phyloP scores from a whole-genome alignment of 2,888 invertebrate species.

The Miltochrista miniata region DNA sequence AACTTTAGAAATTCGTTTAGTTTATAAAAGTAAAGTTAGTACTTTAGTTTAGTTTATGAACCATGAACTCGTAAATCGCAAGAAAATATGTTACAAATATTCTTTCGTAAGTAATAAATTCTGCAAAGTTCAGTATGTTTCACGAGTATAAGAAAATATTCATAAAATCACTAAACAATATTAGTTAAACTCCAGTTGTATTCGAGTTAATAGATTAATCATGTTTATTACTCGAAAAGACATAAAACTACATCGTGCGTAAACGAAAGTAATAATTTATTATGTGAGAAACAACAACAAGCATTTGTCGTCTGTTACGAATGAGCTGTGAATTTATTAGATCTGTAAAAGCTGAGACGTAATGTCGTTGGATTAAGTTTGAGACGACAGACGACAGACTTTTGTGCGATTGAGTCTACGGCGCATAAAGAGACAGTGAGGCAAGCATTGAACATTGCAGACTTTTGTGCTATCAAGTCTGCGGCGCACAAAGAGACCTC shows the following conservation, averaged over 20 bases:
- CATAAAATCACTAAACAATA: constrained; percentile 4
- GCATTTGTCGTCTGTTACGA: constrained; percentile 31
- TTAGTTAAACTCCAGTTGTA: constrained; percentile 4
- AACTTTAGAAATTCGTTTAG: background rate
- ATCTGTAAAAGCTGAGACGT: constrained; percentile 6
- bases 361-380: constrained; percentile 3
- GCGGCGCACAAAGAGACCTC: too few relatives aligned
- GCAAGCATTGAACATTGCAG: too few relatives aligned
- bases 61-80: background rate
- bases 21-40: too few relatives aligned
- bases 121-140: background rate
- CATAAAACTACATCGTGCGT: constrained; percentile 27
- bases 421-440: too few relatives aligned
- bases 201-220: constrained; percentile 22
- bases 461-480: too few relatives aligned
- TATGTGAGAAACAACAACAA: constrained; percentile 35
- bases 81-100: background rate
- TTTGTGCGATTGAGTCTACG: too few relatives aligned
- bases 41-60: background rate
- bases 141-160: background rate
- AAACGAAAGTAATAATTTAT: constrained; percentile 31
- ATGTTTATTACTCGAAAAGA: constrained; percentile 29
- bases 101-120: background rate
- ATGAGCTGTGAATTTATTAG: constrained; percentile 29
- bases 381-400: too few relatives aligned